phyloP scores from a whole-genome alignment of 2,888 invertebrate species.

The Acleris laterana region DNA sequence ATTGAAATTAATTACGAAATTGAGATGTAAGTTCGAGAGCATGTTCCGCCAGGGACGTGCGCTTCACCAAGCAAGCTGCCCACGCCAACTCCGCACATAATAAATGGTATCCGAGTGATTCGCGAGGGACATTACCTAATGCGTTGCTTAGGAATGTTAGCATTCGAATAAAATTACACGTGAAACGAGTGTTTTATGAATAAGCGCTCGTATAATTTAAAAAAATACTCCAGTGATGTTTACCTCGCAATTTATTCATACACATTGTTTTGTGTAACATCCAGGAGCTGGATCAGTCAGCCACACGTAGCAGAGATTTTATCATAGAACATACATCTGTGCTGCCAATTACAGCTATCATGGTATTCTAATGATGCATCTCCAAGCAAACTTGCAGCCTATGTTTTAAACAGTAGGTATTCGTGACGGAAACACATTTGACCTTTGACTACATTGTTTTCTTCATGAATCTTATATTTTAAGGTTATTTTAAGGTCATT shows the following conservation, averaged over 20 bases:
- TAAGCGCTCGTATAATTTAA: no score
- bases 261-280: slow-evolving; percentile 8
- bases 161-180: neutral
- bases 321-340: neutral
- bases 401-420: neutral
- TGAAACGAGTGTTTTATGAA: no score
- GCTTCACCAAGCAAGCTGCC: slow-evolving; percentile 43
- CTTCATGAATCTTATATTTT: neutral
- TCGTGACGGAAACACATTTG: neutral
- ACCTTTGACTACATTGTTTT: slow-evolving; percentile 9
- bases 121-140: slow-evolving; percentile 39
- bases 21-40: slow-evolving; percentile 57
- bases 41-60: slow-evolving; percentile 2
- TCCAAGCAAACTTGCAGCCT: neutral
- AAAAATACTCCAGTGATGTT: neutral
- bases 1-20: slow-evolving; percentile 63
- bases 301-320: slow-evolving; percentile 12
- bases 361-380: slow-evolving; percentile 2
- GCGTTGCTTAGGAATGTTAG: slow-evolving; percentile 19
- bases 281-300: neutral
- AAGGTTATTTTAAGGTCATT: slow-evolving; percentile 21
- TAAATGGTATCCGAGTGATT: slow-evolving; percentile 46
- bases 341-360: neutral
- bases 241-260: slow-evolving; percentile 16
- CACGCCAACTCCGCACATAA: slow-evolving; percentile 49